phyloP scores from a whole-genome alignment of 2,797 vertebrate species.

The Protonibea diacanthus region DNA sequence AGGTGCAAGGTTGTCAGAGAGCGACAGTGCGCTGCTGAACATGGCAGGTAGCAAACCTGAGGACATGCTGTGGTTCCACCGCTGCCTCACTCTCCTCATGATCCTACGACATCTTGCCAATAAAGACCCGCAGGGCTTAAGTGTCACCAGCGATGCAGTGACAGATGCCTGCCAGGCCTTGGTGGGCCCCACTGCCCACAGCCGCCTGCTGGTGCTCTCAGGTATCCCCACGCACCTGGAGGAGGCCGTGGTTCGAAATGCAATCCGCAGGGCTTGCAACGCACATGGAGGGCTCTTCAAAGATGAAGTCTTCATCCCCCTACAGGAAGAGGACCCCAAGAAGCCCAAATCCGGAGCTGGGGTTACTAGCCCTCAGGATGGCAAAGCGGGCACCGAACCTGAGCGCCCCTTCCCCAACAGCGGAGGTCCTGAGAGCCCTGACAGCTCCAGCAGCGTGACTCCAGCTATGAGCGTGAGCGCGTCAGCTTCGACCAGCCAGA shows the following conservation, averaged over 20 bases:
- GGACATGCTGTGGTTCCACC: constrained; percentile 99
- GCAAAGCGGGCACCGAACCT: constrained; percentile 79
- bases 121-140: constrained; percentile 95
- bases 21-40: constrained; percentile 89
- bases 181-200: constrained; percentile 94
- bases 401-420: constrained; percentile 84
- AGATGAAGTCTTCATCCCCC: constrained; percentile 96
- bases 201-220: constrained; percentile 95
- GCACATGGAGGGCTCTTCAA: constrained; percentile 97
- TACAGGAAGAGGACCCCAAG: constrained; percentile 93
- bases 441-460: constrained; percentile 94
- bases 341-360: constrained; percentile 88
- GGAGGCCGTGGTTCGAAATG: constrained; percentile 91
- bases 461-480: constrained; percentile 94
- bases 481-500: constrained; percentile 96
- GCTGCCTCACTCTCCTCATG: constrained; percentile 94
- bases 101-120: constrained; percentile 94
- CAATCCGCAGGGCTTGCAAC: constrained; percentile 96
- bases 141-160: constrained; percentile 95
- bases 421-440: constrained; percentile 88
- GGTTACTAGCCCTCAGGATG: constrained; percentile 82
- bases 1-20: constrained; percentile 85
- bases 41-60: constrained; percentile 96
- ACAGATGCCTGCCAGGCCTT: constrained; percentile 96
- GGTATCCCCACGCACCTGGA: constrained; percentile 98